These are phyloP conservation scores for Gymnothorax reevesii DNA, from an alignment of 2,797 vertebrate species.

Conservation along the genomic window DNA sequence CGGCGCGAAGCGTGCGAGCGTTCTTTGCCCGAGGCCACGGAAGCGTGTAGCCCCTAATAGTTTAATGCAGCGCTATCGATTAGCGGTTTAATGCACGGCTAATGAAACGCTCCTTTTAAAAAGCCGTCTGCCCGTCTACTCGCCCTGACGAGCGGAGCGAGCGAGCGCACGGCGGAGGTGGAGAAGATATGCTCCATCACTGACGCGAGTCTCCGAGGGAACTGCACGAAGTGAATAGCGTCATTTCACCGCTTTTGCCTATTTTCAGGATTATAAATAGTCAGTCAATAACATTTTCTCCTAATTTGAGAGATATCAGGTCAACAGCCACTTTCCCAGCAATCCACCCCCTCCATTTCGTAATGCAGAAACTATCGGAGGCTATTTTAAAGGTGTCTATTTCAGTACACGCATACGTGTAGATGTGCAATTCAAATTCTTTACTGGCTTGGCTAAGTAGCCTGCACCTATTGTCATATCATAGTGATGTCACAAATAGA, in stretches of 20 bases:
- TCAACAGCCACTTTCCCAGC: too few relatives aligned
- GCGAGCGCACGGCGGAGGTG: constrained; percentile 43
- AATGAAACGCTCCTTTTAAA: constrained; percentile 77
- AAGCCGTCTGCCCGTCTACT: constrained; percentile 69
- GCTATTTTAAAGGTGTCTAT: not conserved
- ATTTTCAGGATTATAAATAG: too few relatives aligned
- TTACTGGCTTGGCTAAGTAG: too few relatives aligned
- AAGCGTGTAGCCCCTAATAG: constrained; percentile 64
- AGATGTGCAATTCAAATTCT: not conserved
- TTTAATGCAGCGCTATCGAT: constrained; percentile 81
- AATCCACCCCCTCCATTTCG: too few relatives aligned
- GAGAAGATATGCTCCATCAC: too few relatives aligned
- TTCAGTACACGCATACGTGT: not conserved
- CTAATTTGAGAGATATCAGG: too few relatives aligned
- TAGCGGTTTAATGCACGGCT: constrained; percentile 74
- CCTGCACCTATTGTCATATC: too few relatives aligned
- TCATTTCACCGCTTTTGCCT: too few relatives aligned
- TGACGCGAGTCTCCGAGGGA: not conserved
- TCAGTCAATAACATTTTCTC: too few relatives aligned
- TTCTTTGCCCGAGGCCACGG: constrained; percentile 57
- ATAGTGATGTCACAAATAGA: too few relatives aligned
- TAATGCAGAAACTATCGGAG: too few relatives aligned
- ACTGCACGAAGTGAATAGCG: too few relatives aligned
- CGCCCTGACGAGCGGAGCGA: constrained; percentile 55
- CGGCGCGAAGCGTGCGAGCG: constrained; percentile 47